Conservation (phyloP, 1,140 invertebrate species). For the Globodera rostochiensis region DNA sequence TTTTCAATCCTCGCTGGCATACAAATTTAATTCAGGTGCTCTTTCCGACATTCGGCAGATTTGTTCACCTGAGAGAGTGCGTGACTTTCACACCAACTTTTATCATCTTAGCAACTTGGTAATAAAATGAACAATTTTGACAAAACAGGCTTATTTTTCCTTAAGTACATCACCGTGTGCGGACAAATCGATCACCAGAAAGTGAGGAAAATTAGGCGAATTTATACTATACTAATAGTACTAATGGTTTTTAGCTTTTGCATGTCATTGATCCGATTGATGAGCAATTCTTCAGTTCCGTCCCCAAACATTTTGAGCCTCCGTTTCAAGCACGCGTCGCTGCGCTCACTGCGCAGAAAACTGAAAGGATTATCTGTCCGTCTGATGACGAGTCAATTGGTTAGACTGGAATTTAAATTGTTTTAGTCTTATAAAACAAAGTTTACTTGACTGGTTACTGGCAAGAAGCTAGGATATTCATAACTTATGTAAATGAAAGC, state of each 20-base stretch:
- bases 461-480: no score
- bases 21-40: slow-evolving; percentile 75
- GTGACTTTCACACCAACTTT: slow-evolving; percentile 79
- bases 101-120: slow-evolving; percentile 87
- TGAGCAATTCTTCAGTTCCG: slow-evolving; percentile 74
- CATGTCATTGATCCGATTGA: slow-evolving; percentile 68
- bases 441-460: background rate
- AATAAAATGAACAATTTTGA: slow-evolving; percentile 75
- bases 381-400: slow-evolving; percentile 78
- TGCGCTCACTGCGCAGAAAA: slow-evolving; percentile 68
- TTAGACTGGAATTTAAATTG: background rate
- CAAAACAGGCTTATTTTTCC: background rate
- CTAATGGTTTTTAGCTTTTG: background rate
- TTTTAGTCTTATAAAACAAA: background rate
- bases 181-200: slow-evolving; percentile 76
- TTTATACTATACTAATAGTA: background rate
- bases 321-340: slow-evolving; percentile 72
- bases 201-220: slow-evolving; percentile 7
- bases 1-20: slow-evolving; percentile 71
- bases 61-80: slow-evolving; percentile 80
- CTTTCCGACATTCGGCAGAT: slow-evolving; percentile 81
- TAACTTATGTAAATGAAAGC: no score
- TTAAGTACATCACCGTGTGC: slow-evolving; percentile 76
- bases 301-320: slow-evolving; percentile 41
- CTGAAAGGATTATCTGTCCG: slow-evolving; percentile 72